These are phyloP conservation scores for Arrhamphus sclerolepis DNA, from an alignment of 2,797 vertebrate species.

Conservation along the genomic window DNA sequence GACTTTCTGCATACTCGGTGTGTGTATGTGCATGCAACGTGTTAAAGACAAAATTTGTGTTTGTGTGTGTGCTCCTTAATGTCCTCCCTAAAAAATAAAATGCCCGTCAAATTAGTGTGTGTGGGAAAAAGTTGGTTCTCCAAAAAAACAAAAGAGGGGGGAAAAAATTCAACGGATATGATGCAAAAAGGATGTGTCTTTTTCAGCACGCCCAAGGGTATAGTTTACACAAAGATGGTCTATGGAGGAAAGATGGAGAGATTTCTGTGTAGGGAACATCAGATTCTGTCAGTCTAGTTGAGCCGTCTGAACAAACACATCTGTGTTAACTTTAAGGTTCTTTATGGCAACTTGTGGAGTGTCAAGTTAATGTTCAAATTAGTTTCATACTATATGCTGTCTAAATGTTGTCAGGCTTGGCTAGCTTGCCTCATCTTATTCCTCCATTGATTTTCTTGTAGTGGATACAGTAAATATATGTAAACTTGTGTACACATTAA, in stretches of 20 bases:
- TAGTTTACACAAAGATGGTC: constrained; percentile 35
- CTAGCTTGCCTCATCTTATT: constrained; percentile 17
- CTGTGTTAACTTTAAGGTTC: constrained; percentile 20
- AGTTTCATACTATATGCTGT: constrained; percentile 34
- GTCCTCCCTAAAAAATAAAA: constrained; percentile 37
- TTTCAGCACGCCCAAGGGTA: constrained; percentile 31
- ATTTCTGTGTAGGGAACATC: constrained; percentile 7
- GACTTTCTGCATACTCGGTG: constrained; percentile 39
- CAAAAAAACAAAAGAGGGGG: background rate
- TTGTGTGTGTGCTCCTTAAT: constrained; percentile 6
- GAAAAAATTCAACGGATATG: constrained; percentile 20
- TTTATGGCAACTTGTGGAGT: constrained; percentile 29
- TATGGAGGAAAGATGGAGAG: constrained; percentile 20
- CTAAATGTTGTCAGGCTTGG: constrained; percentile 48
- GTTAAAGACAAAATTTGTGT: constrained; percentile 12
- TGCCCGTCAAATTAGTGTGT: constrained; percentile 14
- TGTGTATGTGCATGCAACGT: constrained; percentile 11
- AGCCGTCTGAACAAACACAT: constrained; percentile 12
- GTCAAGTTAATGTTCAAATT: constrained; percentile 26
- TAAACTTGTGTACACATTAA: background rate
- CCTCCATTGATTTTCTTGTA: background rate
- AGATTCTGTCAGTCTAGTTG: no score
- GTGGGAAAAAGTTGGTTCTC: constrained; percentile 33
- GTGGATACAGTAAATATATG: constrained; percentile 7
- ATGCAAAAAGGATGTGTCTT: constrained; percentile 45